Evolutionary conservation across 2,113 vertebrate genomes (phyloP).

Genomic region (Glaucomys volans): DNA sequence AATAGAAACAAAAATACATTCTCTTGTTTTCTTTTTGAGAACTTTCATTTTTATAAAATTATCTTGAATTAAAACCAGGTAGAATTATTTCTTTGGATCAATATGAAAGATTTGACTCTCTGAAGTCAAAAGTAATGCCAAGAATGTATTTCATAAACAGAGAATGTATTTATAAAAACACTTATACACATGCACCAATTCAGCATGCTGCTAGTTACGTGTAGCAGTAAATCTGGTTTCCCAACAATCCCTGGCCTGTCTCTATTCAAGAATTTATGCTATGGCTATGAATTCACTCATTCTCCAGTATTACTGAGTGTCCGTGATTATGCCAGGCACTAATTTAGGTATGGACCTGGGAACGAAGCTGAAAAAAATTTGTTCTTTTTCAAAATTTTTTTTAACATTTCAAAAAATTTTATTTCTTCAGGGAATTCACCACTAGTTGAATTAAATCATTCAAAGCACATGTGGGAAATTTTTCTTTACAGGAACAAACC

Average conservation of each 20-base stretch:
- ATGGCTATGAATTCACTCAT: not conserved
- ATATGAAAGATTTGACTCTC: not conserved
- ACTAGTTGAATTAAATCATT: not conserved
- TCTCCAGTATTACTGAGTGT: not conserved
- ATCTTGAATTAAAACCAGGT: constrained; percentile 24
- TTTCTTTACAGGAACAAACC: not conserved
- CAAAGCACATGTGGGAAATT: not conserved
- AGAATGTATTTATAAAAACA: not conserved
- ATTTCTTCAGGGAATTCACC: not conserved
- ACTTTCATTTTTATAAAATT: not conserved
- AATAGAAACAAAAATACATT: not conserved
- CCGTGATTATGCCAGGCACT: not conserved
- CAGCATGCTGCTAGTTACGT: not conserved
- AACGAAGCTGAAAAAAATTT: not conserved
- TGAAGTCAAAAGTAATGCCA: not conserved
- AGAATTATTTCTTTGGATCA: constrained; percentile 33
- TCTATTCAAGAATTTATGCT: not conserved
- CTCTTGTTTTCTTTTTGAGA: not conserved
- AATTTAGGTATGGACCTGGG: not conserved
- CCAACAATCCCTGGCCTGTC: not conserved
- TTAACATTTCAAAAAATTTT: too few species aligned
- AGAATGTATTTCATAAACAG: not conserved
- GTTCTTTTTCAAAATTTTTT: too few species aligned
- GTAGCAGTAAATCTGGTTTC: not conserved
- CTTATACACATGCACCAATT: not conserved